A percentile compares a stretch with the other conserved stretches of the same genome.
Conservation (phyloP, 2,113 vertebrate species). For the Heliornis fulica region DNA sequence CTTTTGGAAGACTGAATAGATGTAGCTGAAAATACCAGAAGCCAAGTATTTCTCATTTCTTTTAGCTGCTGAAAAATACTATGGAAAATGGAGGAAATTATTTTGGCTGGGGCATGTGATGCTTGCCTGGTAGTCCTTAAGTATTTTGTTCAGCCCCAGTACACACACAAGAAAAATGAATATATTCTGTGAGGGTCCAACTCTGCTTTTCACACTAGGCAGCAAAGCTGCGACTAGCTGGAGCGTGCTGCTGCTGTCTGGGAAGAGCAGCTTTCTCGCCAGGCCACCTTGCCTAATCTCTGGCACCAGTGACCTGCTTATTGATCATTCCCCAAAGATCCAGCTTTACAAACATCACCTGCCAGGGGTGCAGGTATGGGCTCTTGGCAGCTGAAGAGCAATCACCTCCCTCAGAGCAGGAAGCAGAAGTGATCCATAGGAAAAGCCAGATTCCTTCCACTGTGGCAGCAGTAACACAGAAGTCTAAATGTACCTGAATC, state of each 20-base stretch:
- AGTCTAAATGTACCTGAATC: background rate
- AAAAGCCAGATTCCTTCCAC: background rate
- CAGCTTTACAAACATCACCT: background rate
- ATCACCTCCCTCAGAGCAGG: background rate
- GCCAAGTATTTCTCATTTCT: background rate
- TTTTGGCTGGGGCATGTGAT: background rate
- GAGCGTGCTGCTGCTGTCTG: background rate
- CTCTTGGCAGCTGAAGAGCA: background rate
- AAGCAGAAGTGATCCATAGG: background rate
- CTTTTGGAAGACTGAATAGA: background rate
- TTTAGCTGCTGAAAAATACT: background rate
- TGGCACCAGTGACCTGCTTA: background rate
- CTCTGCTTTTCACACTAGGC: background rate
- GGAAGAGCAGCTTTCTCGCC: background rate
- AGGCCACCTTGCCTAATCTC: background rate
- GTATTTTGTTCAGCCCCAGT: constrained; percentile 3
- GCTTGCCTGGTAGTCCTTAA: background rate
- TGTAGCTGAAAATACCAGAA: background rate
- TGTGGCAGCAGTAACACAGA: background rate
- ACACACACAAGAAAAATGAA: background rate
- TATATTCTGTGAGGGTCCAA: background rate
- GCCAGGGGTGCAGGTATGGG: background rate
- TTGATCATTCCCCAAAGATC: background rate
- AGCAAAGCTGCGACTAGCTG: background rate
- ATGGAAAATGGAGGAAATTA: background rate